These are phyloP conservation scores for Cataglyphis altisquamis DNA, from an alignment of 2,888 invertebrate genomes.

Conservation along the genomic window DNA sequence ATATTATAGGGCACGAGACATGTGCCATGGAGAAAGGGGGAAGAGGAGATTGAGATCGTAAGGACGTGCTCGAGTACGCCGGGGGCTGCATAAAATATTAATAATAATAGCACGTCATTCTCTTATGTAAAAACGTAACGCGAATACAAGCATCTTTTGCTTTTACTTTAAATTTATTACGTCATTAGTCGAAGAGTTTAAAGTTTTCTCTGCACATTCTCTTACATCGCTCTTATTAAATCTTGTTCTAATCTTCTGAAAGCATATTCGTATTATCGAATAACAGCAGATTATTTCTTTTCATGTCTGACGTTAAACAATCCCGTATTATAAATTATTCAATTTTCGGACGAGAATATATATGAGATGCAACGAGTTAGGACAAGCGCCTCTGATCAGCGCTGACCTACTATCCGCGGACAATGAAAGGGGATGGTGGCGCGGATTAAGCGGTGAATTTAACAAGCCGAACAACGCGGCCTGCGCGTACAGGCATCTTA, in stretches of 20 bases:
- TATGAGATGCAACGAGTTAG: background rate
- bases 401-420: constrained; percentile 18
- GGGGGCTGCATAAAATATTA: constrained; percentile 18
- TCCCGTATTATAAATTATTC: constrained; percentile 13
- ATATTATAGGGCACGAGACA: constrained; percentile 48
- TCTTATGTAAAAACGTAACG: constrained; percentile 10
- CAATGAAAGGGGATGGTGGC: constrained; percentile 36
- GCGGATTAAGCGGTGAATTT: constrained; percentile 45
- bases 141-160: background rate
- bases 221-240: background rate
- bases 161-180: background rate
- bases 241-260: background rate
- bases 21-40: constrained; percentile 23
- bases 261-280: background rate
- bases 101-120: constrained; percentile 1
- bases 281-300: background rate
- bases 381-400: background rate
- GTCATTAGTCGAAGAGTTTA: background rate
- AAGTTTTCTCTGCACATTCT: background rate
- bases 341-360: background rate
- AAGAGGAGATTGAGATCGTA: background rate
- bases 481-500: constrained; percentile 37
- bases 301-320: background rate
- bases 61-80: constrained; percentile 47
- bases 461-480: constrained; percentile 14